Base-by-base conservation (phyloP, 37 sponge, comb jelly and placozoan species). In the Diacarnus erythraeanus region DNA sequence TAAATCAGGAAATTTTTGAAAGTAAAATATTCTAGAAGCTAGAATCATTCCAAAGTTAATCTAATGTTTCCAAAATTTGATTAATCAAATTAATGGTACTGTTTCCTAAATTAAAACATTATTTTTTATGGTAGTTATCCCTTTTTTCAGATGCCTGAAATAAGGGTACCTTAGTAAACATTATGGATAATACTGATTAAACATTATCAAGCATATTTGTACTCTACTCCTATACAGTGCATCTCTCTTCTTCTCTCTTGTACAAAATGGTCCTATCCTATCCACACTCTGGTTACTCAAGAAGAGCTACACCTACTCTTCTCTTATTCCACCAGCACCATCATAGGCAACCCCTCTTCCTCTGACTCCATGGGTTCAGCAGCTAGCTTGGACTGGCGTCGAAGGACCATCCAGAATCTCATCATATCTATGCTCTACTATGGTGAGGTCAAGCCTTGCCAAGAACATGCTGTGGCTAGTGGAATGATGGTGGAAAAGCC, bases 231-330 rank as follows among this genome's bases (percentile, higher is more conserved):
- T 42, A n/a, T 31, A n/a, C 58, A 56, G 57, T 47, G 29, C 25
- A 12, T 38, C 38, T 79, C 79, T 1, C 69, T 42, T 23, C 23
- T 79, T 17, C n/a, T 79, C 57, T 42, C 39, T 1, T 66, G 27
- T 38, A 54, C 69, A n/a, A 44, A 56, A 20, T 54, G 56, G 59
- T 26, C 39, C 20, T 79, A 44, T 23, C 54, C 64, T 20, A 43
- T 82, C n/a, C 74, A 42, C 54, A 51, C 82, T 20, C 47, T 82
- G 22, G 33, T 82, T 23, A 58, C 74, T 2, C 74, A 82, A 51
- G 23, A 63, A 0, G 74, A 82, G 36, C 64, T 82, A 23, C 15
- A 82, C 72, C 47, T 34, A n/a, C 73, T 82, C 65, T 3, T 82
- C n/a, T 25, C 36, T 64, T 73, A 71, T 72, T 22, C 39, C 64